Conservation (phyloP, 1,140 invertebrate genomes). For the Elymnias hypermnestra region DNA sequence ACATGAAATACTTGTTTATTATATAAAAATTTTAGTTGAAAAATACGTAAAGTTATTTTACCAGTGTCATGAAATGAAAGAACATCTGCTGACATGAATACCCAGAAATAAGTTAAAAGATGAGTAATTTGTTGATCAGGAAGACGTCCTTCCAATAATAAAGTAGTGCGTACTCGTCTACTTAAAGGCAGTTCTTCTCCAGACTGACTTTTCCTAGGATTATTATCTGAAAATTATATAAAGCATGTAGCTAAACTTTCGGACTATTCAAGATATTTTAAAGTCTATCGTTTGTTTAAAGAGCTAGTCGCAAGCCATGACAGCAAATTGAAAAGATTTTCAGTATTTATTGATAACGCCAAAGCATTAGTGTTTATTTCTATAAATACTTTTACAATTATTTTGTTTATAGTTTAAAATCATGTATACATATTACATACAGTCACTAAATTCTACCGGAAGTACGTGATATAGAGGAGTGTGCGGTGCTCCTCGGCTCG, state of each 20-base stretch:
- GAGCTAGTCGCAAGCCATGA: too few species aligned
- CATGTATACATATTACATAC: background rate
- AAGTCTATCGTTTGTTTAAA: too few species aligned
- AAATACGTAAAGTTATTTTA: background rate
- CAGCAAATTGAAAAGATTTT: too few species aligned
- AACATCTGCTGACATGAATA: background rate
- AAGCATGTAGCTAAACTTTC: too few species aligned
- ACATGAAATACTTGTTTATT: too few species aligned
- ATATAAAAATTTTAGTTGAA: too few species aligned
- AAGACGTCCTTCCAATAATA: background rate
- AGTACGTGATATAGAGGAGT: constrained; percentile 5
- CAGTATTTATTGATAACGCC: too few species aligned
- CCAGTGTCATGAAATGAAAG: constrained; percentile 4
- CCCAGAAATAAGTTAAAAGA: background rate
- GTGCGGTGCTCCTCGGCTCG: constrained; percentile 1
- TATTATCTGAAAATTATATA: background rate
- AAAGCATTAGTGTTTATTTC: too few species aligned
- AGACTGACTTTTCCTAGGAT: background rate
- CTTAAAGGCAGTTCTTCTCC: background rate
- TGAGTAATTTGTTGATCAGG: background rate
- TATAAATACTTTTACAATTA: too few species aligned
- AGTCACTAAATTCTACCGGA: background rate
- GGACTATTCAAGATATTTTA: too few species aligned
- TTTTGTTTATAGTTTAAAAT: too few species aligned
- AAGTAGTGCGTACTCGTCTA: background rate